phyloP scores from a whole-genome alignment of 2,888 invertebrate species.

The Heliconius ethilla region DNA sequence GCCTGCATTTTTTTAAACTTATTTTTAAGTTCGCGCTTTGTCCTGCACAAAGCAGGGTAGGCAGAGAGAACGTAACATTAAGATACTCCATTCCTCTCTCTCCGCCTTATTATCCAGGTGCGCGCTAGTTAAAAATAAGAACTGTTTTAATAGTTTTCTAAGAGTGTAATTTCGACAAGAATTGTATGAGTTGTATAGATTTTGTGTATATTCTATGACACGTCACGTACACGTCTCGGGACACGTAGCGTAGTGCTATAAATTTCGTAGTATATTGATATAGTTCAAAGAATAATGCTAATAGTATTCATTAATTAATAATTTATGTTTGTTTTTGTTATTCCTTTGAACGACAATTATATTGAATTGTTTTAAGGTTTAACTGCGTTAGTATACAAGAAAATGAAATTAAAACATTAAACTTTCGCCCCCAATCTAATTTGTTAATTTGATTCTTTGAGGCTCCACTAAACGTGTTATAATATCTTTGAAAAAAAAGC shows the following conservation, averaged over 20 bases:
- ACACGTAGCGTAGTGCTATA: background rate
- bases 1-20: background rate
- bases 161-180: too few relatives aligned
- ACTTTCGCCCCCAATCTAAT: too few relatives aligned
- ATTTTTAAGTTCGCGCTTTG: background rate
- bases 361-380: too few relatives aligned
- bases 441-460: too few relatives aligned
- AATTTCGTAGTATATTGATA: background rate
- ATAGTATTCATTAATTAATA: background rate
- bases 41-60: background rate
- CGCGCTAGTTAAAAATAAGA: too few relatives aligned
- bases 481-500: background rate
- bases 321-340: background rate
- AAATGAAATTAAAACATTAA: too few relatives aligned
- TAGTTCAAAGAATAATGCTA: background rate
- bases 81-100: too few relatives aligned
- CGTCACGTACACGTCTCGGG: background rate
- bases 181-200: too few relatives aligned
- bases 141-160: too few relatives aligned
- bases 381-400: too few relatives aligned
- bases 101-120: background rate
- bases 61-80: background rate
- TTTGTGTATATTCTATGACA: background rate
- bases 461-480: background rate
- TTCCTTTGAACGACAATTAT: background rate